These are phyloP conservation scores for Hylaea fasciaria DNA, from an alignment of 2,888 invertebrate species.

Conservation along the genomic window DNA sequence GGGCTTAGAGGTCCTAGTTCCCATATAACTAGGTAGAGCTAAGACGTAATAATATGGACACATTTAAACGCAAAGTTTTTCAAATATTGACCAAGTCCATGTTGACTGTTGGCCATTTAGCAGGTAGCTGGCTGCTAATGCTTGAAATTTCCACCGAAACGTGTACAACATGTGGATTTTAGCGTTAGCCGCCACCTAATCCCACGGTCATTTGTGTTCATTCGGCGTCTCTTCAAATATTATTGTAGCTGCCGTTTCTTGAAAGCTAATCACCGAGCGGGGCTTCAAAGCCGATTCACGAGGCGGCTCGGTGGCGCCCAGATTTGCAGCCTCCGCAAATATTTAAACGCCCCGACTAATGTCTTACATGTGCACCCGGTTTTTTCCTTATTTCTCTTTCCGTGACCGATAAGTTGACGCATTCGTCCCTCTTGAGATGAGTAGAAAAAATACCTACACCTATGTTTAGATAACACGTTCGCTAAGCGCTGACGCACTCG, in stretches of 20 bases:
- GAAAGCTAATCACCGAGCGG: conserved; percentile 55
- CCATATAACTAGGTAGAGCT: too few relatives aligned
- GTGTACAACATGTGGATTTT: conserved; percentile 43
- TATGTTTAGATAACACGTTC: conserved; percentile 30
- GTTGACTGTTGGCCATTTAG: conserved; percentile 20
- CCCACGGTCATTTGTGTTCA: conserved; percentile 82
- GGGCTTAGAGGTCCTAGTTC: too few relatives aligned
- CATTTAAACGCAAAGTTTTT: background rate
- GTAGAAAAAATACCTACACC: conserved; percentile 40
- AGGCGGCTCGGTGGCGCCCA: conserved; percentile 73
- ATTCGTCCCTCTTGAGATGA: conserved; percentile 47
- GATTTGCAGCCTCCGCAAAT: conserved; percentile 78
- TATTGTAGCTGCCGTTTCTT: conserved; percentile 73
- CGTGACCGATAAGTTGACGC: conserved; percentile 54
- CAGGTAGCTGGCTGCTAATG: conserved; percentile 35
- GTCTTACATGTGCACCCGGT: conserved; percentile 75
- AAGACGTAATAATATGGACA: too few relatives aligned
- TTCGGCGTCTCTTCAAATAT: conserved; percentile 75
- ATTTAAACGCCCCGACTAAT: conserved; percentile 76
- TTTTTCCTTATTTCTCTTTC: conserved; percentile 51
- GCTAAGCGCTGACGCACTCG: conserved; percentile 27
- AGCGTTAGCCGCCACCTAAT: conserved; percentile 63
- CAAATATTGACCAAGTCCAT: conserved; percentile 9
- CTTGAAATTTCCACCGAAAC: conserved; percentile 29
- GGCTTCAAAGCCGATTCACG: conserved; percentile 56